Conservation (phyloP, 2,113 vertebrate genomes). For the Hippocampus mohnikei region DNA sequence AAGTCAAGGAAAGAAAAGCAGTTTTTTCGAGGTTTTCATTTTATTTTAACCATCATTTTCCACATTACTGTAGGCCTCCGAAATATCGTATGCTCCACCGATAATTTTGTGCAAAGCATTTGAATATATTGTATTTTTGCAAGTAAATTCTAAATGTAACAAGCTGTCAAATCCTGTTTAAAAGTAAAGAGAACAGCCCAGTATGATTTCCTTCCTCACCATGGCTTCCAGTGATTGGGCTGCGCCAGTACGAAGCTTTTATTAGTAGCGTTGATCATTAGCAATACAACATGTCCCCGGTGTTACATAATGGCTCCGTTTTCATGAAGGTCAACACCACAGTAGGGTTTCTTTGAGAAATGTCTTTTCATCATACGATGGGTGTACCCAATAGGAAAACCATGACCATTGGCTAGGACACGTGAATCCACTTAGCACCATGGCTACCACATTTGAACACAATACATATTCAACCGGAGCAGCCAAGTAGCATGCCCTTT, state of each 20-base stretch:
- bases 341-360: slow-evolving; percentile 35
- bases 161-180: neutral
- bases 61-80: no score
- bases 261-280: slow-evolving; percentile 46
- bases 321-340: slow-evolving; percentile 45
- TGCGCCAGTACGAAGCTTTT: slow-evolving; percentile 6
- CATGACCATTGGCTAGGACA: neutral
- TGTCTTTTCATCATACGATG: slow-evolving; percentile 30
- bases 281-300: slow-evolving; percentile 22
- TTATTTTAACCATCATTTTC: no score
- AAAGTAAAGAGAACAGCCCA: neutral
- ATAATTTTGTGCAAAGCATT: no score
- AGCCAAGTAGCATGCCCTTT: neutral
- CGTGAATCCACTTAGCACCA: neutral
- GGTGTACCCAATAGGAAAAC: neutral
- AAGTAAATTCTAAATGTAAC: neutral
- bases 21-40: no score
- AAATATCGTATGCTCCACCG: no score
- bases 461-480: neutral
- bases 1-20: no score
- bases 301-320: slow-evolving; percentile 25
- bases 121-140: neutral
- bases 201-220: neutral
- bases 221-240: slow-evolving; percentile 7
- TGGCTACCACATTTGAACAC: neutral